Conservation (phyloP, 2,888 invertebrate species). For the Deroplatys truncata region DNA sequence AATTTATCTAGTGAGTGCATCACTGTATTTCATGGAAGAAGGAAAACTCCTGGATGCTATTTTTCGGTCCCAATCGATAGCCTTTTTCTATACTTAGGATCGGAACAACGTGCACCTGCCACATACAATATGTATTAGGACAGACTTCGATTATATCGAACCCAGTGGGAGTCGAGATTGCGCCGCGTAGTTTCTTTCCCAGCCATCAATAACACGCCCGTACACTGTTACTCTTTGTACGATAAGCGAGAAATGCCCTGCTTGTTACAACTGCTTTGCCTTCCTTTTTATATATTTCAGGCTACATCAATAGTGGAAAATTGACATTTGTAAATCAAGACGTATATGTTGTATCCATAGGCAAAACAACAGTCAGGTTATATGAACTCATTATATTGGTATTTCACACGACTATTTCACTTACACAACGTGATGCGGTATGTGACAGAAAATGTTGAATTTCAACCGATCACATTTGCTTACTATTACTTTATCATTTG, state of each 20-base stretch:
- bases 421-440: too few species aligned
- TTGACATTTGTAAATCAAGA: not conserved
- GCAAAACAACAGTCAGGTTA: too few species aligned
- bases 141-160: conserved; percentile 16
- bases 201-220: not conserved
- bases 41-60: not conserved
- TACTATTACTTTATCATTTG: too few species aligned
- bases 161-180: not conserved
- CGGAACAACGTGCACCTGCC: not conserved
- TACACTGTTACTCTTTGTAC: not conserved
- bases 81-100: not conserved
- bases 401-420: too few species aligned
- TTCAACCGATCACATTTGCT: too few species aligned
- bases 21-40: too few species aligned
- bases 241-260: not conserved
- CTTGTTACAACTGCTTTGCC: not conserved
- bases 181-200: not conserved
- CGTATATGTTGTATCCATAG: too few species aligned
- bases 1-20: too few species aligned
- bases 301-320: not conserved
- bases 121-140: conserved; percentile 22
- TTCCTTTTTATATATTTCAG: not conserved
- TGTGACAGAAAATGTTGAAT: too few species aligned
- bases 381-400: too few species aligned
- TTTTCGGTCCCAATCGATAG: not conserved